These are phyloP conservation scores for Halcyon senegalensis DNA, from an alignment of 2,113 vertebrate species.

Conservation along the genomic window DNA sequence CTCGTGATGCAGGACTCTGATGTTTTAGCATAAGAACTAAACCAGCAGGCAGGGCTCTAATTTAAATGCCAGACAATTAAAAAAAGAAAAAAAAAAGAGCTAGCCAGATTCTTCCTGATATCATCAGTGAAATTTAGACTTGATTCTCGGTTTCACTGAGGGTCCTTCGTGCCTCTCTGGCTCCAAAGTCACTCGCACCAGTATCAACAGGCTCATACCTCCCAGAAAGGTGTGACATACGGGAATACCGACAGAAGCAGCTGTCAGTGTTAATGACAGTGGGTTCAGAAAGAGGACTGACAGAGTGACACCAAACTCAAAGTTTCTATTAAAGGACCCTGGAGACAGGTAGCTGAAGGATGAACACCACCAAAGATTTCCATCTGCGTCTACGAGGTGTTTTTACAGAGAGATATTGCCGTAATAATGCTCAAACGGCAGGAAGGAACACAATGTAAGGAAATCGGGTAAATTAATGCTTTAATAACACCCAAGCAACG, in stretches of 20 bases:
- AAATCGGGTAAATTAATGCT: constrained; percentile 54
- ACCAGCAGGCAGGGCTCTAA: neutral
- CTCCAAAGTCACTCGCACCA: neutral
- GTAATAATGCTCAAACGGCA: neutral
- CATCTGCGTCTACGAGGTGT: neutral
- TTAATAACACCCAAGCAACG: constrained; percentile 61
- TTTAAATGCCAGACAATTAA: neutral
- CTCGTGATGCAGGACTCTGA: neutral
- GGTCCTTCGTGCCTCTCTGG: neutral
- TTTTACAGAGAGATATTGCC: neutral
- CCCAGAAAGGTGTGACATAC: neutral
- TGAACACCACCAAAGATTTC: neutral
- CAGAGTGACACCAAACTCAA: neutral
- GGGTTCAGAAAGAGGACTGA: neutral
- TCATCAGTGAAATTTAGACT: neutral
- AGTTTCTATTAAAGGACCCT: neutral
- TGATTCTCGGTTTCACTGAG: neutral
- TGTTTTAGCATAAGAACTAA: neutral
- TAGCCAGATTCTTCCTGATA: neutral
- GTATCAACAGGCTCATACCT: neutral
- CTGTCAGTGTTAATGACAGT: neutral
- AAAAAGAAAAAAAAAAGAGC: neutral
- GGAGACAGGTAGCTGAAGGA: constrained; percentile 1
- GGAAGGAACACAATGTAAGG: neutral
- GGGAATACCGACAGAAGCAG: neutral